These are phyloP conservation scores for Zaprionus camerounensis DNA, from an alignment of 1,140 invertebrate genomes.

Conservation along the genomic window DNA sequence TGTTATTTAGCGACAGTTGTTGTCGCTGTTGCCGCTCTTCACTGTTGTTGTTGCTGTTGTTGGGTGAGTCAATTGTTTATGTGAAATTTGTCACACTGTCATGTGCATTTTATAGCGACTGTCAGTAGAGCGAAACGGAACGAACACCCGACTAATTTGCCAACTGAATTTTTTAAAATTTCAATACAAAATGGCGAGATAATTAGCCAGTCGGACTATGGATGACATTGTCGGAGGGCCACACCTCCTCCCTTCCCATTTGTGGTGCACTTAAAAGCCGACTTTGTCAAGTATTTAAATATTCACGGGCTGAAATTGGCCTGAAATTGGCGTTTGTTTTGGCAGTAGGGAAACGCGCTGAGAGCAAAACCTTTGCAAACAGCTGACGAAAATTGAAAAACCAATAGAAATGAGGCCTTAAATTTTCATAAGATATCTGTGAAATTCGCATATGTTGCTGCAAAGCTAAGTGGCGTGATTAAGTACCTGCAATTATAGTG, in stretches of 20 bases:
- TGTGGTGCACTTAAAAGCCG: slow-evolving; percentile 1
- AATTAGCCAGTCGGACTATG: slow-evolving; percentile 52
- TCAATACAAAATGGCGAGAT: slow-evolving; percentile 75
- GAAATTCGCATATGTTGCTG: not conserved
- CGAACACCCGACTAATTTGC: slow-evolving; percentile 50
- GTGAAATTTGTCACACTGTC: slow-evolving; percentile 82
- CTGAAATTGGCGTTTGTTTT: slow-evolving; percentile 38
- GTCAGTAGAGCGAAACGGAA: slow-evolving; percentile 10
- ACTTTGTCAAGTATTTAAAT: slow-evolving; percentile 48
- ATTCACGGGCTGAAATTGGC: slow-evolving; percentile 40
- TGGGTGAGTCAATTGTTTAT: slow-evolving; percentile 68
- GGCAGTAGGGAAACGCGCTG: not conserved
- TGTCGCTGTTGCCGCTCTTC: slow-evolving; percentile 18
- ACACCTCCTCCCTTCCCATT: not conserved
- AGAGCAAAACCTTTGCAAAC: slow-evolving; percentile 31
- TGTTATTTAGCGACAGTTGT: slow-evolving; percentile 81
- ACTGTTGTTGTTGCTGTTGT: slow-evolving; percentile 40
- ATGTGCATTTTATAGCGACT: slow-evolving; percentile 63
- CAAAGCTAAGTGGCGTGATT: not conserved
- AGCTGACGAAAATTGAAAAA: slow-evolving; percentile 42
- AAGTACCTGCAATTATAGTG: too few relatives aligned
- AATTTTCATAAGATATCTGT: slow-evolving; percentile 2
- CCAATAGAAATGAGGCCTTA: not conserved
- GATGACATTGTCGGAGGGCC: not conserved
- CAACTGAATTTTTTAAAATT: slow-evolving; percentile 71